phyloP scores from a whole-genome alignment of 2,888 invertebrate genomes.

The Actias luna region DNA sequence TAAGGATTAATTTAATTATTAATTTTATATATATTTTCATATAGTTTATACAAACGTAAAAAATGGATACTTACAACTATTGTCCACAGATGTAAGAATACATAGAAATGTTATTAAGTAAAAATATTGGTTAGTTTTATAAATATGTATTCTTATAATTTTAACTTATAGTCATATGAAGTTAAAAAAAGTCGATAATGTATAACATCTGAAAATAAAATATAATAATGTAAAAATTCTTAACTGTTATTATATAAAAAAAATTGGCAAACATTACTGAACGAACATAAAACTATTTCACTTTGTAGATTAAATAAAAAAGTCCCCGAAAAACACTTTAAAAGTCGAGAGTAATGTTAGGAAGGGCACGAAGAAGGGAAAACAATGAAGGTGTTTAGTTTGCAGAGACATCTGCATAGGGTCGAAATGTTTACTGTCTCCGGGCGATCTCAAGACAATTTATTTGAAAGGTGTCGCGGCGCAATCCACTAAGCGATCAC shows the following conservation, averaged over 20 bases:
- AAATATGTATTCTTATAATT: too few species aligned
- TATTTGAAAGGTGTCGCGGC: conserved; percentile 78
- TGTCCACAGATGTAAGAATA: too few species aligned
- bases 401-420: conserved; percentile 70
- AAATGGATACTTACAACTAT: too few species aligned
- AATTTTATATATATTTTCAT: too few species aligned
- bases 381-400: conserved; percentile 67
- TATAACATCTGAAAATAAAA: not conserved
- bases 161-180: too few species aligned
- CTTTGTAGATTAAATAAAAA: conserved; percentile 62
- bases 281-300: conserved; percentile 50
- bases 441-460: conserved; percentile 75
- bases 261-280: conserved; percentile 29
- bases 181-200: too few species aligned
- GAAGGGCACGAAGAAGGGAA: conserved; percentile 50
- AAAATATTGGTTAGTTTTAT: too few species aligned
- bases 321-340: conserved; percentile 52
- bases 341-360: conserved; percentile 61
- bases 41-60: too few species aligned
- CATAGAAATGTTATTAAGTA: too few species aligned
- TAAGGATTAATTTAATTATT: too few species aligned
- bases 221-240: not conserved
- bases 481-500: conserved; percentile 75
- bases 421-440: conserved; percentile 73
- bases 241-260: not conserved